Evolutionary conservation across 2,113 vertebrate genomes (phyloP).

Genomic region (Tragulus kanchil): DNA sequence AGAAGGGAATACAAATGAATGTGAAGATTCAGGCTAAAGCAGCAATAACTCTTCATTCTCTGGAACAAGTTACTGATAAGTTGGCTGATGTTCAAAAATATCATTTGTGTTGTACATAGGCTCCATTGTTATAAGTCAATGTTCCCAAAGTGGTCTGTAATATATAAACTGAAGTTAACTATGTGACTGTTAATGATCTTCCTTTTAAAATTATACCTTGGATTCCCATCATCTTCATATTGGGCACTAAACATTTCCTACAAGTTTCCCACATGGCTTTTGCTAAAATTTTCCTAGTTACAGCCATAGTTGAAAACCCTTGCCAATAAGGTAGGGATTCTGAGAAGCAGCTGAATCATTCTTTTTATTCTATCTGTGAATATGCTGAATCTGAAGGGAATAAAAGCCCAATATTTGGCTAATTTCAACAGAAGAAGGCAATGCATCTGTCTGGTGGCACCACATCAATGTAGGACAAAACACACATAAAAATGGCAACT

Average conservation of each 20-base stretch:
- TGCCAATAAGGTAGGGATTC: conserved; percentile 9
- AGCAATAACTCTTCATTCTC: background rate
- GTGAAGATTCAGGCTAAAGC: background rate
- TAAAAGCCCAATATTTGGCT: conserved; percentile 20
- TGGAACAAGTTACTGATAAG: background rate
- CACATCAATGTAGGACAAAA: conserved; percentile 6
- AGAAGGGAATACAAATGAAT: background rate
- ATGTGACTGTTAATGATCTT: background rate
- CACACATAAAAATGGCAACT: background rate
- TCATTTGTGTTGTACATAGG: background rate
- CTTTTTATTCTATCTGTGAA: conserved; percentile 4
- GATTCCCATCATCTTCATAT: conserved; percentile 1
- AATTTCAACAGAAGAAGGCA: background rate
- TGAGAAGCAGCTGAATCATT: conserved; percentile 43
- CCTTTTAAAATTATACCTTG: background rate
- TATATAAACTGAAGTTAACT: conserved; percentile 10
- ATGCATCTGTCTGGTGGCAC: background rate
- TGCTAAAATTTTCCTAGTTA: conserved; percentile 46
- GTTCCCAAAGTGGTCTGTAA: conserved; percentile 30
- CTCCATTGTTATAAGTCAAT: conserved; percentile 8
- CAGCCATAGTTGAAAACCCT: conserved; percentile 44
- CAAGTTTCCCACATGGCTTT: conserved; percentile 6
- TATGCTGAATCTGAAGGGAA: conserved; percentile 32
- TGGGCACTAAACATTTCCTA: conserved; percentile 37
- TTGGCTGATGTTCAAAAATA: background rate